These are phyloP conservation scores for Samia ricini DNA, from an alignment of 1,140 invertebrate species.

Conservation along the genomic window DNA sequence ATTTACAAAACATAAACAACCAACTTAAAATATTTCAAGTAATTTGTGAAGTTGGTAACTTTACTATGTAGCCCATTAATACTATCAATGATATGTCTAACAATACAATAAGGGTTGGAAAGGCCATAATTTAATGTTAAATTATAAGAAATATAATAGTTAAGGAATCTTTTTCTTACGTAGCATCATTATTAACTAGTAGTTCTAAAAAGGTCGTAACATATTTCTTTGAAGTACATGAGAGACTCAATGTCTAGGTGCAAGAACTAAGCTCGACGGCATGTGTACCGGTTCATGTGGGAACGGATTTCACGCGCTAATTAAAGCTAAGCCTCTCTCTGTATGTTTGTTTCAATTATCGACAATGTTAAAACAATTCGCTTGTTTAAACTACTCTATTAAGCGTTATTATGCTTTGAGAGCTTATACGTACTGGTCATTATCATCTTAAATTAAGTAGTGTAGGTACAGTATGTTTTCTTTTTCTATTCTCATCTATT, in stretches of 20 bases:
- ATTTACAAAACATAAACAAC: no score
- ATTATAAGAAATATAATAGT: no score
- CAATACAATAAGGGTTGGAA: no score
- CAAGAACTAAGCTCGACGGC: conserved; percentile 12
- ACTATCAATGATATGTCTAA: no score
- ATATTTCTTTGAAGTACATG: conserved; percentile 17
- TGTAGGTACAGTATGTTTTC: no score
- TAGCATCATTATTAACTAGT: background rate
- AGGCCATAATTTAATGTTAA: no score
- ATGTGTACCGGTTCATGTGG: conserved; percentile 13
- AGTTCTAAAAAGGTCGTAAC: background rate
- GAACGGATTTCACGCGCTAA: conserved; percentile 22
- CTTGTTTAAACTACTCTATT: background rate
- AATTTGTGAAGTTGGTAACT: no score
- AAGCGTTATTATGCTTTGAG: background rate
- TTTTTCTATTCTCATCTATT: no score
- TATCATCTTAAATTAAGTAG: no score
- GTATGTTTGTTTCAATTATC: conserved; percentile 10
- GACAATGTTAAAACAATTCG: background rate
- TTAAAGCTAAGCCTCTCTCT: conserved; percentile 14
- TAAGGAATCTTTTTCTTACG: no score
- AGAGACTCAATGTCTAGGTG: conserved; percentile 9
- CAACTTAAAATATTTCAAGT: no score
- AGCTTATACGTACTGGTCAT: background rate
- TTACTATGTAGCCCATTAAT: no score